Evolutionary conservation across 2,888 invertebrate species (phyloP), one percentile per base, ranked within the genome.

Genomic region (Eulithis testata): DNA sequence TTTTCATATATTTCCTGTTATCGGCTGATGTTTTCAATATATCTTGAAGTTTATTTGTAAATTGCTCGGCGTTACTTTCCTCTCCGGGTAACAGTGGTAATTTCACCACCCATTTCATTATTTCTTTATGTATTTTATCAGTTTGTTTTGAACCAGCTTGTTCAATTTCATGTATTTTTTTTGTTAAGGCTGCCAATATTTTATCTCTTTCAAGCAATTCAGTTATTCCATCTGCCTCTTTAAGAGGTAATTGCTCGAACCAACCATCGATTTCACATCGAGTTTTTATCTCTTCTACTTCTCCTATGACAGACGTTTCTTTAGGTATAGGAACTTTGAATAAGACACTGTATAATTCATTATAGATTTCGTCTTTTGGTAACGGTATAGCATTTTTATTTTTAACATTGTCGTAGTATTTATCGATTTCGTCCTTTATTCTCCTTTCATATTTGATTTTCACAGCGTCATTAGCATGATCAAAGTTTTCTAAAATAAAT

Each of bases 401-500:
- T 59, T 76, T 78, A 14, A 79, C 84, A 65, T 77, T 77, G 53
- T 77, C 63, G 60, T 77, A 85, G 65, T 82, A 81, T 71, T 79
- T 83, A 64, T 87, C 78, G 2, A 87, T 80, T 69, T 84, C 79
- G 27, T 74, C 65, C 69, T 73, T 78, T 4, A 89, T 74, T 51
- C 64, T 74, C 50, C 75, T 82, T 72, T 83, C 84, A 59, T 86
- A 85, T 70, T 81, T 82, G 2, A 69, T 57, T 72, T 85, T 88
- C 4, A 77, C 65, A 50, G 76, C 72, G 58, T 87, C 84, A 63
- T 78, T 74, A 2, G 76, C 73, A 56, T 86, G 80, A 60, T 89
- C 89, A 70, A 87, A 88, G 59, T 89, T 88, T 63, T 88, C 83
- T 58, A 89, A 74, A 65, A 89, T 83, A 71, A 88, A 89, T 70